Base-by-base conservation (phyloP, 2,797 vertebrate genomes). In the Dendrocincla tyrannina region DNA sequence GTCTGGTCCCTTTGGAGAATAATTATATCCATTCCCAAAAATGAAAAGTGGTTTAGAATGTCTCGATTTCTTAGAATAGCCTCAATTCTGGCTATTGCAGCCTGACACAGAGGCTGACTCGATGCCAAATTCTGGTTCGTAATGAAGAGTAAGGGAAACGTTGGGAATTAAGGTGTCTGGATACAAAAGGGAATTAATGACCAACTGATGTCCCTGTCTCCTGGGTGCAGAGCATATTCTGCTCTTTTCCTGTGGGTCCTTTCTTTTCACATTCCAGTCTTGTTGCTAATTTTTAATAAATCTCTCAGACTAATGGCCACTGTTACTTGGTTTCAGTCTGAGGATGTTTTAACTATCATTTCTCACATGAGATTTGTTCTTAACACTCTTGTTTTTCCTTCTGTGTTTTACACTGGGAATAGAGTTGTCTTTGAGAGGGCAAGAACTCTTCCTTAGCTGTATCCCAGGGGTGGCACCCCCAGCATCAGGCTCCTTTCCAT, bases 11-110 rank as follows among this genome's bases (percentile, higher is more conserved):
- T 83, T 72, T 37, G 60, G 75, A 84, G 66, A 62, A 66, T 89
- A 88, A 91, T 78, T 72, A 67, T 67, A 81, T 93, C 76, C 58
- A 56, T 93, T 85, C 32, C 66, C 69, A 7, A 47, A 63, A 74
- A 78, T 72, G 87, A 93, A 83, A 93, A 89, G 52, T 73, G 78
- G 41, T 77, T 87, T 85, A 69, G 75, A 67, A 88, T 81, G 74
- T 89, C 87, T 83, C 22, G 59, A 58, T 88, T 70, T 82, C 78
- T 88, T 47, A 72, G 88, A 89, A 60, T 32, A 72, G 74, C 53
- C 58, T 83, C 46, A 20, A 0, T 89, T 81, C 68, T 91, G 69
- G 66, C 69, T 80, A 4, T 60, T 68, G 76, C 42, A n/a, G 35
- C 41, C 74, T 85, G 59, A 64, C 4, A 47, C 49, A 58, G 46